Evolutionary conservation across 2,888 invertebrate species (phyloP).

Genomic region (Drosophila borealis): DNA sequence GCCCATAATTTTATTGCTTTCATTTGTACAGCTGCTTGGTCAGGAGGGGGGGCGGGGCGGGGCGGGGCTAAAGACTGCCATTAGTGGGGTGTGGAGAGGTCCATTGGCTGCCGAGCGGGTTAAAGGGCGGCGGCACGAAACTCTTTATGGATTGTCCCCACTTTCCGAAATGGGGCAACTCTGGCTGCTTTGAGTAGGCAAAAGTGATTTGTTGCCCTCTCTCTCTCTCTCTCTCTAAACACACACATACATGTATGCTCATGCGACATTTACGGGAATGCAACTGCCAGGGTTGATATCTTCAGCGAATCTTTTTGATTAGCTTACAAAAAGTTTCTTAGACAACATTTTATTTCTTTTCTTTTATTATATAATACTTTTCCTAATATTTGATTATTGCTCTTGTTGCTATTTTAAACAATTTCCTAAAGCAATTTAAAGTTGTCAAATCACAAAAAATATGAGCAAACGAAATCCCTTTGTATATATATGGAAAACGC

Average conservation of each 20-base stretch:
- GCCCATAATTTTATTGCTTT: constrained; percentile 74
- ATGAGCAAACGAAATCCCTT: too few species aligned
- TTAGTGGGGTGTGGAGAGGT: constrained; percentile 4
- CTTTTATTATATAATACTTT: too few species aligned
- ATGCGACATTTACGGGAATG: constrained; percentile 7
- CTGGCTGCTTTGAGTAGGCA: constrained; percentile 5
- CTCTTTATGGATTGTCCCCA: constrained; percentile 13
- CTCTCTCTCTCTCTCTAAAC: neutral
- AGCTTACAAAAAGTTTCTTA: neutral
- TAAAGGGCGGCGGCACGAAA: constrained; percentile 37
- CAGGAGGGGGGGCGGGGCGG: neutral
- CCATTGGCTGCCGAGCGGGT: constrained; percentile 20
- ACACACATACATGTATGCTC: constrained; percentile 12
- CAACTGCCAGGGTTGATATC: constrained; percentile 25
- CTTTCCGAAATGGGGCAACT: neutral
- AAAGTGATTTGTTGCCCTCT: constrained; percentile 12
- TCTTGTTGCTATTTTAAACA: too few species aligned
- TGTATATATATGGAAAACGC: too few species aligned
- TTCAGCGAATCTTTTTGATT: neutral
- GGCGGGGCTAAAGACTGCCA: constrained; percentile 2
- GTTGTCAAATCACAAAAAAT: too few species aligned
- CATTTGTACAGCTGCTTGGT: constrained; percentile 44
- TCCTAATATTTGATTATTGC: too few species aligned
- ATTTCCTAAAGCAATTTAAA: too few species aligned
- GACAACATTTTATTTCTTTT: neutral